phyloP scores from a whole-genome alignment of 2,888 invertebrate species.

The Cyclophora punctaria region DNA sequence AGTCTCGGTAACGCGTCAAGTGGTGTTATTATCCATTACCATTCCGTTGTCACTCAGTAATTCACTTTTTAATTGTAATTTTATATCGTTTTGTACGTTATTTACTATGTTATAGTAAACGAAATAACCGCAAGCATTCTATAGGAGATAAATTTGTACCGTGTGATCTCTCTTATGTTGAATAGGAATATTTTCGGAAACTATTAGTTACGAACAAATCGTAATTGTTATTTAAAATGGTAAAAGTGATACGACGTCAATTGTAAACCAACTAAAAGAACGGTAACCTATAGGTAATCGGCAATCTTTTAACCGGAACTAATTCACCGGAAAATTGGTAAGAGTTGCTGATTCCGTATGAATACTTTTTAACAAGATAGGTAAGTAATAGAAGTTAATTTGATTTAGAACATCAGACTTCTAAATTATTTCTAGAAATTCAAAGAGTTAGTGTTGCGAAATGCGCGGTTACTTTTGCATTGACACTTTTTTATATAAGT shows the following conservation, averaged over 20 bases:
- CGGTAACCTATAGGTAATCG: conserved; percentile 42
- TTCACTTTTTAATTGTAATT: no score
- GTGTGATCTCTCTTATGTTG: no score
- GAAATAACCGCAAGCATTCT: no score
- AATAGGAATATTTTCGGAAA: no score
- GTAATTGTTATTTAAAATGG: conserved; percentile 5
- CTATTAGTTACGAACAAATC: neutral
- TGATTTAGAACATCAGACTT: conserved; percentile 15
- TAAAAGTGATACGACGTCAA: conserved; percentile 36
- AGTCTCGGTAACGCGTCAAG: neutral
- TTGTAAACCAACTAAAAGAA: conserved; percentile 32
- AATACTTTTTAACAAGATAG: conserved; percentile 33
- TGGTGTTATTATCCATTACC: neutral
- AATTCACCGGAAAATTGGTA: conserved; percentile 51
- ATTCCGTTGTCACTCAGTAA: no score
- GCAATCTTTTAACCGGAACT: conserved; percentile 34
- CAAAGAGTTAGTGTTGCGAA: neutral
- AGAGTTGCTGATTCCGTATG: conserved; percentile 37
- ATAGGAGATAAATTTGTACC: no score
- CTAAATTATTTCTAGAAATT: no score
- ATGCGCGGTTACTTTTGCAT: no score
- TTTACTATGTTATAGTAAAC: no score
- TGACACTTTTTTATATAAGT: no score
- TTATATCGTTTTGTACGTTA: no score
- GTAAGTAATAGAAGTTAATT: conserved; percentile 33